Conservation (phyloP, 2,113 vertebrate species). For the Cygnus buccinator region DNA sequence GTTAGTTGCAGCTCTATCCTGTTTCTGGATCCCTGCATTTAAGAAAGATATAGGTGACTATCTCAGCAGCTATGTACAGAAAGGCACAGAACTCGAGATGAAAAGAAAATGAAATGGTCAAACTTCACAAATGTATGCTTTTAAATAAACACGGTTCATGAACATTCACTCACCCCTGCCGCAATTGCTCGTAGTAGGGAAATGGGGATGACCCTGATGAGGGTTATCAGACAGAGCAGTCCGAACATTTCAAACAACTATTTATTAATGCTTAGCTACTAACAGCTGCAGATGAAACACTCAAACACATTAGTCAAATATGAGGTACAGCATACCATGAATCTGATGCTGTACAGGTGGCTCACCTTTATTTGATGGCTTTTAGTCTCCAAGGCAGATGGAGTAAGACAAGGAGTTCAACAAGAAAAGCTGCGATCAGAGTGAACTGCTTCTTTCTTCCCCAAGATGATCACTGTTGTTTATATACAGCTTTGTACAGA, state of each 20-base stretch:
- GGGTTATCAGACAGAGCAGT: neutral
- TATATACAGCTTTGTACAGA: neutral
- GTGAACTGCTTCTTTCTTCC: neutral
- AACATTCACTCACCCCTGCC: neutral
- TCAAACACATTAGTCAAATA: neutral
- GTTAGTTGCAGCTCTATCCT: neutral
- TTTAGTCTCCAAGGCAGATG: neutral
- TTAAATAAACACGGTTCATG: neutral
- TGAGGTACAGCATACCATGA: neutral
- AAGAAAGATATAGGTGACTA: neutral
- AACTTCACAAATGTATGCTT: neutral
- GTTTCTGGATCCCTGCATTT: neutral
- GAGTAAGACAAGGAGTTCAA: neutral
- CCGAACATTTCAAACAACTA: neutral
- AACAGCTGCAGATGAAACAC: neutral
- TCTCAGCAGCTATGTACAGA: neutral
- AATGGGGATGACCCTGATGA: neutral
- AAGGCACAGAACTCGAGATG: neutral
- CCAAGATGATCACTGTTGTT: neutral
- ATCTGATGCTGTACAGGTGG: neutral
- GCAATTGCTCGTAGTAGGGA: rapidly evolving
- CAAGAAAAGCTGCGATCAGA: neutral
- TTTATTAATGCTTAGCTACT: neutral
- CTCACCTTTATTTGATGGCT: neutral
- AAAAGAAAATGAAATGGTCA: neutral